phyloP scores from a whole-genome alignment of 2,888 invertebrate genomes.

The Orthosia incerta region DNA sequence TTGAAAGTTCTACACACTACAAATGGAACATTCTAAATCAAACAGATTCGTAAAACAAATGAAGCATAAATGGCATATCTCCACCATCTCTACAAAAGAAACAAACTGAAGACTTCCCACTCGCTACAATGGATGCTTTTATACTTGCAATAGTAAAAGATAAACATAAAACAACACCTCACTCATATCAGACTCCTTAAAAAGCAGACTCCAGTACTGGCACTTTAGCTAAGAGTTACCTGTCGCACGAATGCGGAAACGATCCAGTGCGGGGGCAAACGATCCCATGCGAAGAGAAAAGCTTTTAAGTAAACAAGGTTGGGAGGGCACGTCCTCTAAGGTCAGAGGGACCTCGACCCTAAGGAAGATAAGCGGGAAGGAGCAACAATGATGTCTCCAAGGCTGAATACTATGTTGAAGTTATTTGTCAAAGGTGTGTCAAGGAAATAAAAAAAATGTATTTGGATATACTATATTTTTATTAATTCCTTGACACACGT shows the following conservation, averaged over 20 bases:
- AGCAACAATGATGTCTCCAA: constrained; percentile 31
- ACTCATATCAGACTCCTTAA: constrained; percentile 33
- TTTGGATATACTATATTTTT: too few species aligned
- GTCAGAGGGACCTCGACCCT: constrained; percentile 34
- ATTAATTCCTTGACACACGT: too few species aligned
- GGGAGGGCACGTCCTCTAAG: constrained; percentile 53
- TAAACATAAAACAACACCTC: constrained; percentile 23
- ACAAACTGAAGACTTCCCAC: neutral
- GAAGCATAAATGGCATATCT: neutral
- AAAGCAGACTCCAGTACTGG: constrained; percentile 35
- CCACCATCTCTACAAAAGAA: neutral
- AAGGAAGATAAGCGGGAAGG: constrained; percentile 30
- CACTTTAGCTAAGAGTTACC: constrained; percentile 56
- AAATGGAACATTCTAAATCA: neutral
- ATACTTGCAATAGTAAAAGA: neutral
- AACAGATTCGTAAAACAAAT: neutral
- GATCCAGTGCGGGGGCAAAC: constrained; percentile 43
- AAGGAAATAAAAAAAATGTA: too few species aligned
- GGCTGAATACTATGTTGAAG: constrained; percentile 3
- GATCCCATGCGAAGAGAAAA: constrained; percentile 46
- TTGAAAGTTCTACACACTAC: neutral
- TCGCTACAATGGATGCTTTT: too few species aligned
- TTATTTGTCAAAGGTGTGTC: neutral
- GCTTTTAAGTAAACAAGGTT: constrained; percentile 65
- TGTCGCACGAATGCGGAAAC: constrained; percentile 56